Base-by-base conservation (phyloP, 92 coral and sea anemone species). In the Heliopora coerulea region DNA sequence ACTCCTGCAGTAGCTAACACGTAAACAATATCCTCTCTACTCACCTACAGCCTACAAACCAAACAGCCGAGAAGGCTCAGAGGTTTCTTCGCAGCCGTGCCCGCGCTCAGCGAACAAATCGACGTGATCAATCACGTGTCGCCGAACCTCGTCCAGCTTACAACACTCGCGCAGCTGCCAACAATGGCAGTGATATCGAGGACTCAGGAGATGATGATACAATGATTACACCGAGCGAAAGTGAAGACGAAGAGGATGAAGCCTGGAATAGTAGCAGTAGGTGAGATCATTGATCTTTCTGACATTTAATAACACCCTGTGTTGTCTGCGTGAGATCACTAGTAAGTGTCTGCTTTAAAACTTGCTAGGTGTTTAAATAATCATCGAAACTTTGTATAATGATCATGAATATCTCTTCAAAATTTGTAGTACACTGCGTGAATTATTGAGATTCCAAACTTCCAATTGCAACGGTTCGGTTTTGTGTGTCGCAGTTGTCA, bases 211-310 rank as follows among this genome's bases (percentile, higher is more conserved):
- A 89, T 17, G 97, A 92, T 32, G 98, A 93, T 66, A 80, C 81
- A 7, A 83, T 82, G 64, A 85, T 74, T 39, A 87, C 95, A 21
- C 91, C 98, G 10, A 89, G 93, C 50, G 96, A 93, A 52, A 93
- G 96, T 64, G 98, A 89, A 27, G 97, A 92, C n/a, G 52, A 56
- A 56, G 97, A 89, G n/a, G 97, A 92, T 37, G 88, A 89, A 40
- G 91, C 88, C 49, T 93, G 98, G 98, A 80, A 89, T 41, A 96
- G 88, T 37, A 90, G 96, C 57, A 88, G 92, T 83, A 88, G 92
- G 92, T 88, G 72, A 27, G 44, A 64, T 42, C 23, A 13, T 1
- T 18, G 23, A 17, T 14, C 23, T 4, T n/a, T n/a, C n/a, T n/a
- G n/a, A n/a, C n/a, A n/a, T n/a, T n/a, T n/a, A n/a, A n/a, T n/a